phyloP scores from a whole-genome alignment of 2,113 vertebrate species.

The Osmerus mordax region DNA sequence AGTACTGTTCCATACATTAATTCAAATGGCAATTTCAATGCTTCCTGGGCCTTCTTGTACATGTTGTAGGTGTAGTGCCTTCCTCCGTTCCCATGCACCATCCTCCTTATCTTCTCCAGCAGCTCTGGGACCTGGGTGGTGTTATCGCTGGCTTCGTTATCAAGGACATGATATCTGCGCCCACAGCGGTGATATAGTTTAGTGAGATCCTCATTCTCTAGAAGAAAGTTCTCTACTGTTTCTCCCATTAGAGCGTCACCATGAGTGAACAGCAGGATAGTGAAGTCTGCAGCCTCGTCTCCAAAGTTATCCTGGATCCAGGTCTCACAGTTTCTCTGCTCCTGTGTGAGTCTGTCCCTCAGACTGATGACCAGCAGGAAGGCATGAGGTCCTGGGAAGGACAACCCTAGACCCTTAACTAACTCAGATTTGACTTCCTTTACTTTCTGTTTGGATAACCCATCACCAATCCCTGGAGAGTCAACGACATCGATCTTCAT shows the following conservation, averaged over 20 bases:
- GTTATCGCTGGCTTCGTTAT: background rate
- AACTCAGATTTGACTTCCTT: slow-evolving; percentile 17
- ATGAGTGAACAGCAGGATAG: no score
- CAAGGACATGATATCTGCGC: slow-evolving; percentile 1
- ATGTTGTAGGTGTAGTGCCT: slow-evolving; percentile 14
- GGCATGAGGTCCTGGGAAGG: slow-evolving; percentile 16
- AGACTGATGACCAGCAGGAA: slow-evolving; percentile 32
- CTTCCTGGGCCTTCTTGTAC: background rate
- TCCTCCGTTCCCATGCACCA: slow-evolving; percentile 3
- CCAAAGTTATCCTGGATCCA: no score
- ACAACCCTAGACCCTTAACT: background rate
- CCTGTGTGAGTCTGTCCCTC: background rate
- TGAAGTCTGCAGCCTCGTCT: no score
- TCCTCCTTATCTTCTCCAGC: background rate
- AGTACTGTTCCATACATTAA: no score
- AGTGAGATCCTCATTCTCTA: background rate
- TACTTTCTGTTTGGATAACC: background rate
- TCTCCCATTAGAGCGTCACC: no score
- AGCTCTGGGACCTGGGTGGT: slow-evolving; percentile 14
- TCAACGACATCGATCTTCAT: slow-evolving; percentile 23
- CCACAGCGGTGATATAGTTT: background rate
- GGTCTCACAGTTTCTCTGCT: no score
- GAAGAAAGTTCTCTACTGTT: background rate
- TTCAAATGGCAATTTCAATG: no score
- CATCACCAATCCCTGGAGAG: slow-evolving; percentile 48